Evolutionary conservation across 2,888 invertebrate genomes (phyloP).

Genomic region (Incurvaria masculella): DNA sequence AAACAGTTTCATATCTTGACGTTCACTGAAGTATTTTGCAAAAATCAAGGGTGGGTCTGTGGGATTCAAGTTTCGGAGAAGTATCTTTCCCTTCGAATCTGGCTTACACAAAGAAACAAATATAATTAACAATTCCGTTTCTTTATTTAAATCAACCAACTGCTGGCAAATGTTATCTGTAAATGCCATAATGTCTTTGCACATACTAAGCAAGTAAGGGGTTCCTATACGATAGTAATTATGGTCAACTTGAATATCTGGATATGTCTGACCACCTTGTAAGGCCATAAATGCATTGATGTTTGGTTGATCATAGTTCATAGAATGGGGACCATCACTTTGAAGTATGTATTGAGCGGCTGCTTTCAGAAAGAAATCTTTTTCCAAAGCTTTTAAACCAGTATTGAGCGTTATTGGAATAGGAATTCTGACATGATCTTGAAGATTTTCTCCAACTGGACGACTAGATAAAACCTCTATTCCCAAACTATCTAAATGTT

Average conservation of each 20-base stretch:
- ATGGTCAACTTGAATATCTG: conserved; percentile 45
- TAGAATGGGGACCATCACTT: conserved; percentile 37
- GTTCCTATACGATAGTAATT: conserved; percentile 42
- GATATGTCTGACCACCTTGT: conserved; percentile 27
- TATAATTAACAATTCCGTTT: conserved; percentile 38
- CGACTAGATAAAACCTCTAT: conserved; percentile 31
- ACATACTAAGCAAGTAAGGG: conserved; percentile 31
- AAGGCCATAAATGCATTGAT: conserved; percentile 42
- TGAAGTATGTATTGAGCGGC: conserved; percentile 37
- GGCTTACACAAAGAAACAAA: conserved; percentile 40
- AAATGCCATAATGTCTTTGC: conserved; percentile 30
- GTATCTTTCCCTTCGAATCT: conserved; percentile 33
- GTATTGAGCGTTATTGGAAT: conserved; percentile 36
- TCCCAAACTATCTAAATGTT: conserved; percentile 26
- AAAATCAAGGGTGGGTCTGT: conserved; percentile 37
- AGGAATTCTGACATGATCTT: conserved; percentile 46
- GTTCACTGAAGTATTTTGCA: conserved; percentile 38
- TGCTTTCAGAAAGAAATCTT: conserved; percentile 35
- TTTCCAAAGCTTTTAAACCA: conserved; percentile 28
- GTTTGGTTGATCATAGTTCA: conserved; percentile 43
- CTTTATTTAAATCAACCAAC: conserved; percentile 30
- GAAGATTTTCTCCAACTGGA: conserved; percentile 45
- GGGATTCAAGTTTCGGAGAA: conserved; percentile 27
- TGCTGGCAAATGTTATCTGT: conserved; percentile 37
- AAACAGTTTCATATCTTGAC: conserved; percentile 33